Evolutionary conservation across 2,113 vertebrate genomes (phyloP), one percentile per base, ranked within the genome.

Genomic region (Cebus imitator): DNA sequence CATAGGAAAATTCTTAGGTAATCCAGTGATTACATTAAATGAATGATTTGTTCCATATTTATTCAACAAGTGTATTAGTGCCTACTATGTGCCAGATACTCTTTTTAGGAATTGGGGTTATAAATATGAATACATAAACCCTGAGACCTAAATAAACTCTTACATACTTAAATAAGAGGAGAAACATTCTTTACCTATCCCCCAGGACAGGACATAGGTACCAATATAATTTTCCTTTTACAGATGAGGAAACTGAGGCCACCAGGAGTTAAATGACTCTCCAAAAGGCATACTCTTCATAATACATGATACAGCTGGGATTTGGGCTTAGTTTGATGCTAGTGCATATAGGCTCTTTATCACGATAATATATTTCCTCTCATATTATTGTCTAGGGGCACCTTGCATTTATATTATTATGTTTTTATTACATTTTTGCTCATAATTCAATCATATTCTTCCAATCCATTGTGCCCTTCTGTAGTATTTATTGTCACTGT

Each of bases 31-130:
- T 89, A 16, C 3, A 23, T 94, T 70, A 80, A 88, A 68, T 18
- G 6, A 73, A 76, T 64, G 37, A 78, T 87, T 94, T 89, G 37
- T 68, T 37, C 3, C 6, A 48, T 89, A 86, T 43, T 72, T 86
- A 84, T 80, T 93, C 14, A 96, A 68, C 1, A 96, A 84, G 45
- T 81, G 81, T 73, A 73, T 93, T 37, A 93, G 78, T 75, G 11
- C 12, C 48, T 82, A 17, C 45, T 92, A n/a, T 52, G 37, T 66
- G 17, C 25, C 18, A 80, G 70, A 70, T 13, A 91, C 8, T 48
- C 1, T 91, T 5, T 5, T 75, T 92, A 76, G 35, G 35, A 30
- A 32, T 43, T 93, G 16, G 50, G 13, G 32, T 12, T 61, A n/a
- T 73, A 40, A 66, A 84, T 45, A 72, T 73, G 57, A 90, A 64